Evolutionary conservation across 2,888 invertebrate genomes (phyloP), one percentile per base, ranked within the genome.

Genomic region (Capitulum mitella): DNA sequence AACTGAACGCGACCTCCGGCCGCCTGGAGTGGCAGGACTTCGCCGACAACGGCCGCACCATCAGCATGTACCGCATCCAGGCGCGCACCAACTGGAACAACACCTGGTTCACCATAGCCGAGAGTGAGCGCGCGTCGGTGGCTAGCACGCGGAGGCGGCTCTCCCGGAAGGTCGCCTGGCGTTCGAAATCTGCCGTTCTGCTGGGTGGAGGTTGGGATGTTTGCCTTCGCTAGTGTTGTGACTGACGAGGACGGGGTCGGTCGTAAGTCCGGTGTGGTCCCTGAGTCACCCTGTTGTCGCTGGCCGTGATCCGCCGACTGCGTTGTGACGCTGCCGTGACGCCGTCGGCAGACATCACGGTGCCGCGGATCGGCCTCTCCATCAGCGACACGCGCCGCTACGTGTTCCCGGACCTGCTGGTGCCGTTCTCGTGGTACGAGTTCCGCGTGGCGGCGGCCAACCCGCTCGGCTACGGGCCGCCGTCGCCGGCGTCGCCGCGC

Each of bases 381-480:
- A 40, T 26, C 70, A 3, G 10, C 0, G 40, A 37, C 26, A 22
- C 37, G 37, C 70, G 70, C 26, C 70, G 8, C 22, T 70, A 70
- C 70, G 37, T 40, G 70, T 40, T 70, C 37, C 37, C 40, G 26
- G 37, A 22, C 37, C 26, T 40, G 34, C 87, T 98, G 22, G 91
- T 92, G 79, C 97, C 98, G 0, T 96, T 93, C 90, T 93, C 94
- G 0, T 90, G 91, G 0, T 97, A 97, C 84, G 93, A 94, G 85
- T 97, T 98, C 84, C 89, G 94, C 82, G 92, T 98, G 1, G 89
- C 92, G 81, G 95, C 97, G n/a, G 91, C 92, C 77, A 98, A 98
- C 85, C 89, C 89, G 32, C 80, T 82, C 34, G 82, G 82, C 22
- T 61, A 83, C 87, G 82, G 82, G 10, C 80, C 82, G 74, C 81